phyloP scores from a whole-genome alignment of 2,888 invertebrate species.

The Anticlea derivata region DNA sequence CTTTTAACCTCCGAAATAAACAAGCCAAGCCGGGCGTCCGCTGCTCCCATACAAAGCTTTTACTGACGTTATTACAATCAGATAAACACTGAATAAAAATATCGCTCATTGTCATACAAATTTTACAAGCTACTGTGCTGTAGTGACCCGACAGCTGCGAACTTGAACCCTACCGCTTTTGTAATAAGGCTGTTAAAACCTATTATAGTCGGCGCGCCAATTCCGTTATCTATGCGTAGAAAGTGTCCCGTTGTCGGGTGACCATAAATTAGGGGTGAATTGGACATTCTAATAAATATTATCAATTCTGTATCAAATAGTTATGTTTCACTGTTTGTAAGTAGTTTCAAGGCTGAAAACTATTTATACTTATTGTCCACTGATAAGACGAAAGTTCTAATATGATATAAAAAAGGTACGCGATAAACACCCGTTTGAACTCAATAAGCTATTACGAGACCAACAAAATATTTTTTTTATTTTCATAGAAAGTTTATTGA shows the following conservation, averaged over 20 bases:
- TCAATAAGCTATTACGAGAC: no score
- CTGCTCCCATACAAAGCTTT: conserved; percentile 19
- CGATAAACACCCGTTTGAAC: no score
- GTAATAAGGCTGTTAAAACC: conserved; percentile 44
- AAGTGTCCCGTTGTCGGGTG: conserved; percentile 68
- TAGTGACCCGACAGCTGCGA: conserved; percentile 32
- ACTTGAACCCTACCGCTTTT: conserved; percentile 50
- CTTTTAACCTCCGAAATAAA: not conserved
- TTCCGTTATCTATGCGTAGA: conserved; percentile 69
- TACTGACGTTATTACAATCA: conserved; percentile 28
- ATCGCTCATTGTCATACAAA: conserved; percentile 30
- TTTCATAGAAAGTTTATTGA: no score
- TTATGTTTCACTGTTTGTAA: not conserved
- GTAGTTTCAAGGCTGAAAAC: not conserved
- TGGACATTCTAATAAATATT: conserved; percentile 25
- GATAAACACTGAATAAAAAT: conserved; percentile 26
- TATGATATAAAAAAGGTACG: no score
- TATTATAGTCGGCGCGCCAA: conserved; percentile 51
- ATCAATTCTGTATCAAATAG: no score
- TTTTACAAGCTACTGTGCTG: conserved; percentile 30
- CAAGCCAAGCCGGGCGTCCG: conserved; percentile 25
- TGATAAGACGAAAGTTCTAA: no score
- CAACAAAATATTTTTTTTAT: no score
- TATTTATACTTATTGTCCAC: not conserved
- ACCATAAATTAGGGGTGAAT: conserved; percentile 38